phyloP scores from a whole-genome alignment of 2,888 invertebrate species.

The Caenorhabditis becei region DNA sequence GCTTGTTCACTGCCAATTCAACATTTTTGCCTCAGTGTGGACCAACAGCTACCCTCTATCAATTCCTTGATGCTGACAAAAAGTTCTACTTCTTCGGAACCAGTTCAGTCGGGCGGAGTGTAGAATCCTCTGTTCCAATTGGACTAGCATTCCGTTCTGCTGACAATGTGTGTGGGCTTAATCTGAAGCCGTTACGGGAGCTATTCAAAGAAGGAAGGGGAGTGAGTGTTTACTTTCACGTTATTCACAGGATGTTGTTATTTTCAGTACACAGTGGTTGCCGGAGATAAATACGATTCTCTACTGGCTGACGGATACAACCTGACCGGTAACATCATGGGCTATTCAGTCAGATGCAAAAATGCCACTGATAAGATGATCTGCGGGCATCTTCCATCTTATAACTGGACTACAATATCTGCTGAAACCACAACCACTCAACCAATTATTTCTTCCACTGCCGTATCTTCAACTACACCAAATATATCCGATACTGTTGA shows the following conservation, averaged over 20 bases:
- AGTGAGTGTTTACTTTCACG: too few species aligned
- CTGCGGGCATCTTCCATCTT: neutral
- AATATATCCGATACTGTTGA: neutral
- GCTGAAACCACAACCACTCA: too few species aligned
- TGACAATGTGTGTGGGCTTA: slow-evolving; percentile 19
- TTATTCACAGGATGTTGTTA: too few species aligned
- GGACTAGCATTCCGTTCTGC: neutral
- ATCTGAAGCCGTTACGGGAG: slow-evolving; percentile 23
- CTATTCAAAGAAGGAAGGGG: slow-evolving; percentile 26
- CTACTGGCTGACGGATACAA: slow-evolving; percentile 4
- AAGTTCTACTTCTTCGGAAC: slow-evolving; percentile 17
- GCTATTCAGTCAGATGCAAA: slow-evolving; percentile 22
- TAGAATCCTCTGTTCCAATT: neutral
- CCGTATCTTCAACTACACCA: neutral
- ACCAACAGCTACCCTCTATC: neutral
- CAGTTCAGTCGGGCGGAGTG: neutral
- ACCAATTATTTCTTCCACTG: neutral
- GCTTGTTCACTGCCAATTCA: slow-evolving; percentile 19
- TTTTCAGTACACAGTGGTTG: slow-evolving; percentile 19
- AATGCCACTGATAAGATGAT: slow-evolving; percentile 14
- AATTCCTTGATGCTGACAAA: slow-evolving; percentile 2
- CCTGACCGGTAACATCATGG: slow-evolving; percentile 31
- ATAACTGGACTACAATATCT: neutral
- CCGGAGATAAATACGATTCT: slow-evolving; percentile 10
- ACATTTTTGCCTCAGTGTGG: slow-evolving; percentile 16